phyloP scores from a whole-genome alignment of 2,797 vertebrate species.

The Scolopax rusticola region DNA sequence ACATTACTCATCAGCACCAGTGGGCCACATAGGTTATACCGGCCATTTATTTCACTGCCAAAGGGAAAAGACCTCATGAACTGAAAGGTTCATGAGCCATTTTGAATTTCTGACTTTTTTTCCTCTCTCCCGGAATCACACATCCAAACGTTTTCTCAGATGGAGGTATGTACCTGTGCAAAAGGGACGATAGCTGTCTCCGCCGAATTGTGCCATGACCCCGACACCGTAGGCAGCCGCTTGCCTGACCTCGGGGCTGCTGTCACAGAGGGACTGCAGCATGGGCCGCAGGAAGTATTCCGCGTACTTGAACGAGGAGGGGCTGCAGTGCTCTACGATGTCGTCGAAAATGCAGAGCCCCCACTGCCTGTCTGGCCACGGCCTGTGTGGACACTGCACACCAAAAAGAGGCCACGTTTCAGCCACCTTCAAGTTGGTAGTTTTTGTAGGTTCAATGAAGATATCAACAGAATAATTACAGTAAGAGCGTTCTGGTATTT shows the following conservation, averaged over 20 bases:
- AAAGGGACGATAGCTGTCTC: constrained; percentile 93
- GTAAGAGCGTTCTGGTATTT: not conserved
- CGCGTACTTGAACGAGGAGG: constrained; percentile 94
- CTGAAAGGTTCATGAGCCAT: fast-evolving
- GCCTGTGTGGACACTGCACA: constrained; percentile 91
- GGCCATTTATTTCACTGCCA: not conserved
- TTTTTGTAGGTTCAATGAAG: not conserved
- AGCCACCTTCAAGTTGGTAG: not conserved
- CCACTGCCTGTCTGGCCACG: constrained; percentile 98
- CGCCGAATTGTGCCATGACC: constrained; percentile 96
- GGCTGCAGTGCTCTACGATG: constrained; percentile 97
- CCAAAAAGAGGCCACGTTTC: not conserved
- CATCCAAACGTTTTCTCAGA: fast-evolving
- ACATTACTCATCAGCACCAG: not conserved
- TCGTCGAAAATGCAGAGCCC: constrained; percentile 99
- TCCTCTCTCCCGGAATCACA: no score
- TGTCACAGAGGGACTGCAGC: constrained; percentile 94
- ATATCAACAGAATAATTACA: not conserved
- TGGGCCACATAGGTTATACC: no score
- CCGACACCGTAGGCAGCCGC: constrained; percentile 96
- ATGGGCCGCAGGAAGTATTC: constrained; percentile 94
- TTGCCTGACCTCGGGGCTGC: constrained; percentile 94
- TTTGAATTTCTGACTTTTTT: no score
- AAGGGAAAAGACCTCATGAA: not conserved
- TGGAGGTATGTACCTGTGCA: constrained; percentile 86